Evolutionary conservation across 2,888 invertebrate genomes (phyloP).

Genomic region (Bellardia bayeri): DNA sequence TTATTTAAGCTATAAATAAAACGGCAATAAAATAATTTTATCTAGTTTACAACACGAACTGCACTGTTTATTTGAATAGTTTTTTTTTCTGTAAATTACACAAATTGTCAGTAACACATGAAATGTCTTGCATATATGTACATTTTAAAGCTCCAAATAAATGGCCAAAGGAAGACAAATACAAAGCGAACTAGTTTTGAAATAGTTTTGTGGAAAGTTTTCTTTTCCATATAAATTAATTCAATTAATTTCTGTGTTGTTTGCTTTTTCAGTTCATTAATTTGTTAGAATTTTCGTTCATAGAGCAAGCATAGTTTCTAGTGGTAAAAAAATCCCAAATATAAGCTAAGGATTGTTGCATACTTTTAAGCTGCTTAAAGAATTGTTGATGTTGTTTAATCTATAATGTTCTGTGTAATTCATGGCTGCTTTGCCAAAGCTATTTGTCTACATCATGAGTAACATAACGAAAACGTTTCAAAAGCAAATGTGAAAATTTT

Average conservation of each 20-base stretch:
- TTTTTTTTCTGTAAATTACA: neutral
- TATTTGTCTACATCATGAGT: neutral
- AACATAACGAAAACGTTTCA: neutral
- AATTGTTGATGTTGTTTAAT: constrained; percentile 39
- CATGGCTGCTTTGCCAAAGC: neutral
- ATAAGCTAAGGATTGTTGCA: constrained; percentile 16
- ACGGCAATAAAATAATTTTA: constrained; percentile 30
- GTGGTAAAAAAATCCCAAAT: neutral
- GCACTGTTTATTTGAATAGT: neutral
- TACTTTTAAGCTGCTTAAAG: constrained; percentile 39
- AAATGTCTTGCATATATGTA: constrained; percentile 4
- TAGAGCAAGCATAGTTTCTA: neutral
- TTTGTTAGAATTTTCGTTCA: neutral
- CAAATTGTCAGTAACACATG: constrained; percentile 22
- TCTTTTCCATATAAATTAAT: neutral
- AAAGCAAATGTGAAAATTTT: neutral
- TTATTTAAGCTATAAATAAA: neutral
- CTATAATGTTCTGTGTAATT: neutral
- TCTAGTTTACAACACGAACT: constrained; percentile 3
- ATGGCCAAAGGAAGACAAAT: neutral
- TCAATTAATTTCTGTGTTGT: constrained; percentile 36
- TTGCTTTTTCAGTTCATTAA: constrained; percentile 5
- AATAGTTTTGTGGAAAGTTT: neutral
- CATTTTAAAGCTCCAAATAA: neutral
- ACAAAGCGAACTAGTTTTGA: neutral